Evolutionary conservation across 1,140 invertebrate genomes (phyloP).

Genomic region (Drosophila watanabei): DNA sequence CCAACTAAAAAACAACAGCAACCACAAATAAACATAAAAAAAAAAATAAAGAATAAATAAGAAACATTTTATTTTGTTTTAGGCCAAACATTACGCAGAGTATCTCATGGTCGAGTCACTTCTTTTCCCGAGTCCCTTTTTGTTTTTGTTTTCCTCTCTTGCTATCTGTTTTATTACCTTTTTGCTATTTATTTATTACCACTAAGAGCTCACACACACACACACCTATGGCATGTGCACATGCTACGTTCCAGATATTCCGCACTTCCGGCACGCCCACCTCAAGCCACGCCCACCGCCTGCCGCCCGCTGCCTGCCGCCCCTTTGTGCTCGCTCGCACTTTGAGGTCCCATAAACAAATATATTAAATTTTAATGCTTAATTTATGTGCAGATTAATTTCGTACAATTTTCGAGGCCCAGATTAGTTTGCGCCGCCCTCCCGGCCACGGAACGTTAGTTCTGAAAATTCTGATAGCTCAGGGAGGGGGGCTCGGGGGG

Average conservation of each 20-base stretch:
- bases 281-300: conserved; percentile 1
- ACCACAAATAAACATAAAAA: neutral
- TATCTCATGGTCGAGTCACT: neutral
- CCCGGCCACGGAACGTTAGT: conserved; percentile 10
- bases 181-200: conserved; percentile 66
- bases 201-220: conserved; percentile 32
- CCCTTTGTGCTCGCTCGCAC: conserved; percentile 16
- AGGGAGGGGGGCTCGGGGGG: neutral
- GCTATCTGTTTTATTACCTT: conserved; percentile 62
- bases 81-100: neutral
- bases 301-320: neutral
- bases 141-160: conserved; percentile 12
- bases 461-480: neutral
- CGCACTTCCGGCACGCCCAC: conserved; percentile 38
- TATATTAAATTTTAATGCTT: conserved; percentile 72
- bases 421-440: conserved; percentile 52
- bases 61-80: too few species aligned
- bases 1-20: neutral
- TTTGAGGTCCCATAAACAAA: conserved; percentile 61
- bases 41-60: too few species aligned
- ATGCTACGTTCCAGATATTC: conserved; percentile 15
- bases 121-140: neutral
- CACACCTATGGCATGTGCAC: neutral
- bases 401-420: conserved; percentile 64
- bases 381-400: conserved; percentile 70